These are phyloP conservation scores for Aphrophora alni DNA, from an alignment of 2,888 invertebrate species.

Conservation along the genomic window DNA sequence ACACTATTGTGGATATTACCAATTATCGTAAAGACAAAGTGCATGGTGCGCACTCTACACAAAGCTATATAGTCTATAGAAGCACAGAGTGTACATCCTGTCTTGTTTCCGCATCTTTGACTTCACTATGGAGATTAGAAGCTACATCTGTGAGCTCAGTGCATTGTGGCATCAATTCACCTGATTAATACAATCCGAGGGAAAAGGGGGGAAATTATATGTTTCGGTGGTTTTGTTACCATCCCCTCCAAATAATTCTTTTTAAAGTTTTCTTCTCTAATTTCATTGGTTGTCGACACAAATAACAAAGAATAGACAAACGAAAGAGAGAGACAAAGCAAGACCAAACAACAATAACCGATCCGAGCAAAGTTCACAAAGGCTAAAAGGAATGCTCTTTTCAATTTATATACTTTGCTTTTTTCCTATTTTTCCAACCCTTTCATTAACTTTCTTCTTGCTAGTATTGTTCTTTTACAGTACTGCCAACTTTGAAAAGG, in stretches of 20 bases:
- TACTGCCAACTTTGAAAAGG: not conserved
- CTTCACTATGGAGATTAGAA: not conserved
- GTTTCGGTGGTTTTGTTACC: too few relatives aligned
- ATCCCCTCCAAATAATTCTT: too few relatives aligned
- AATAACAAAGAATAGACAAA: not conserved
- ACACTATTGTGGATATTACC: not conserved
- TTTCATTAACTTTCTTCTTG: not conserved
- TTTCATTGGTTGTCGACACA: conserved; percentile 9
- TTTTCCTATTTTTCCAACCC: conserved; percentile 2
- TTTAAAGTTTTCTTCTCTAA: not conserved
- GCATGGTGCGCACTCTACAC: not conserved
- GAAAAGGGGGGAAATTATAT: not conserved
- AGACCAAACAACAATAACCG: not conserved
- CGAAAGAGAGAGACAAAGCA: not conserved
- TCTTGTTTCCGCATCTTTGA: not conserved
- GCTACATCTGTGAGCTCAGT: not conserved
- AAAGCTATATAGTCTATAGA: too few relatives aligned
- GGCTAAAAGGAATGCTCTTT: not conserved
- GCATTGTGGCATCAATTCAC: not conserved
- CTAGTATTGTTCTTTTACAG: not conserved
- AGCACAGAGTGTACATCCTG: not conserved
- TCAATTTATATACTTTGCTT: conserved; percentile 6
- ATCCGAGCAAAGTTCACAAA: not conserved
- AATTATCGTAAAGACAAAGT: not conserved
- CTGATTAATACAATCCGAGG: not conserved